Evolutionary conservation across 2,113 vertebrate species (phyloP), one percentile per base, ranked within the genome.

Genomic region (Lycaon pictus): DNA sequence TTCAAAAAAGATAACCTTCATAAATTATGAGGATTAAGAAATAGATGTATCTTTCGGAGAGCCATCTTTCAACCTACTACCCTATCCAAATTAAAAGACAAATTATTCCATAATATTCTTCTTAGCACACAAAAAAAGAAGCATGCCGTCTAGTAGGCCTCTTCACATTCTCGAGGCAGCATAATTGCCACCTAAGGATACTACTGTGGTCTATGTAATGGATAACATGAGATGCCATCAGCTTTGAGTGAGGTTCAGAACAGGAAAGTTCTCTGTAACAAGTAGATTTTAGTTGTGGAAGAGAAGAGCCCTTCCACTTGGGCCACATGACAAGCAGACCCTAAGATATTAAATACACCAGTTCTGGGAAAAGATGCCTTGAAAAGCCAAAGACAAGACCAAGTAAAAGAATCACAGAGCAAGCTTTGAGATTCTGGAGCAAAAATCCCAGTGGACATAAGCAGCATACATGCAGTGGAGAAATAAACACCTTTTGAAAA

Each of bases 401-500:
- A 35, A 63, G 53, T 12, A 10, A 80, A 48, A 69, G 63, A 56
- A 60, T 60, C 15, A 25, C 19, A 58, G 58, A 60, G 23, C 7
- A 15, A 37, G 27, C 9, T n/a, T 72, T 67, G 65, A 86, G 53
- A 29, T 69, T 60, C 53, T 60, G 62, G 53, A 60, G 22, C 35
- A 22, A 29, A 55, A 67, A 43, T 25, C 19, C 25, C 37, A 32
- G 43, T 43, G 25, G 83, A n/a, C 62, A 56, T 10, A 19, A 2
- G 3, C 15, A 15, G 1, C 10, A 10, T 27, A 13, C 3, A 20
- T 11, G 16, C 16, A 69, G 62, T 0, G 5, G 22, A 60, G 27
- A 60, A 88, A 27, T 20, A 37, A 63, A 51, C 10, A 25, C 13
- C 32, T 29, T 60, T 37, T 81, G 55, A 27, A 22, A 62, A 81